phyloP scores from a whole-genome alignment of 2,113 vertebrate species.

The Psophia crepitans region DNA sequence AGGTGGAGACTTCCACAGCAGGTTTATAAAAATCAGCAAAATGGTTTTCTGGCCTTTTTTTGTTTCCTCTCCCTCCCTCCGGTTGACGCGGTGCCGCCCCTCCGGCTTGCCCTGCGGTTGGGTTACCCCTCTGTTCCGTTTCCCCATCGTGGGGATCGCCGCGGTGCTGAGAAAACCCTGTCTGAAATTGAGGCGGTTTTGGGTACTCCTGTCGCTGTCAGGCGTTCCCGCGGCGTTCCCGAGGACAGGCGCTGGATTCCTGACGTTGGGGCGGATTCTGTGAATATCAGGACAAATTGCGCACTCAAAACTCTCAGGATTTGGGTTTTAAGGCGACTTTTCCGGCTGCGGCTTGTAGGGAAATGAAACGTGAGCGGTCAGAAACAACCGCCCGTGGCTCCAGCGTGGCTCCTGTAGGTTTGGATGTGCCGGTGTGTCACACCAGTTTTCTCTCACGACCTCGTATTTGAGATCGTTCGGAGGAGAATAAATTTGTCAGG shows the following conservation, averaged over 20 bases:
- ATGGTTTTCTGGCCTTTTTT: not conserved
- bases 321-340: not conserved
- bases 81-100: rapidly evolving
- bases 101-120: too few species aligned
- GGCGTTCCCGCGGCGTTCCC: too few species aligned
- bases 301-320: rapidly evolving
- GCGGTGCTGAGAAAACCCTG: too few species aligned
- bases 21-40: not conserved
- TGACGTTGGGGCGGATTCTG: not conserved
- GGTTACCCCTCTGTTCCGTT: not conserved
- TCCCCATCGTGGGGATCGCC: not conserved
- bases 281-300: rapidly evolving
- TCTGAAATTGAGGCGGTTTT: not conserved
- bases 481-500: not conserved
- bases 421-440: rapidly evolving
- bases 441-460: rapidly evolving
- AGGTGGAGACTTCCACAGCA: not conserved
- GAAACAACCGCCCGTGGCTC: not conserved
- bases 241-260: not conserved
- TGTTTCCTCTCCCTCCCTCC: too few species aligned
- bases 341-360: not conserved
- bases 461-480: not conserved
- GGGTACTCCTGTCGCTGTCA: not conserved
- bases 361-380: rapidly evolving
- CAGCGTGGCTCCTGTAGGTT: rapidly evolving